phyloP scores from a whole-genome alignment of 2,888 invertebrate species.

The Chironomus tentans region DNA sequence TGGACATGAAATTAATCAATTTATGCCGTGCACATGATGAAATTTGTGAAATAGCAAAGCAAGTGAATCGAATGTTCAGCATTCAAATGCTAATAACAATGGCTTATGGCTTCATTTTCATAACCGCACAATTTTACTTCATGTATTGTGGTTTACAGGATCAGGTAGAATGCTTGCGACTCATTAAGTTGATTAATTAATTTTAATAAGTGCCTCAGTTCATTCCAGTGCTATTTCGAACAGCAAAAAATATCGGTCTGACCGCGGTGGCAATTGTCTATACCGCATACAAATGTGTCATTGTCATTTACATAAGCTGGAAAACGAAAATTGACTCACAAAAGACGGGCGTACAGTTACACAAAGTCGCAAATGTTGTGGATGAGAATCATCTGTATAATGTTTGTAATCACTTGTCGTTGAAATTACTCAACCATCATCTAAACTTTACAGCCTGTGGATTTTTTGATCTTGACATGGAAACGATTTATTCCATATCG shows the following conservation, averaged over 20 bases:
- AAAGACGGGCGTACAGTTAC: conserved; percentile 40
- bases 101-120: conserved; percentile 42
- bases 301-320: conserved; percentile 41
- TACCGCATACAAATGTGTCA: conserved; percentile 40
- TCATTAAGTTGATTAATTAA: conserved; percentile 27
- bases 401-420: conserved; percentile 40
- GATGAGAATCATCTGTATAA: conserved; percentile 41
- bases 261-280: conserved; percentile 37
- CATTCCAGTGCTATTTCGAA: conserved; percentile 39
- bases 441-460: conserved; percentile 42
- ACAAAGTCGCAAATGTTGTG: conserved; percentile 40
- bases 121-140: conserved; percentile 42
- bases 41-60: conserved; percentile 41
- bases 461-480: conserved; percentile 42
- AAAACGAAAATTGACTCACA: conserved; percentile 40
- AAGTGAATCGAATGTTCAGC: conserved; percentile 40
- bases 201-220: conserved; percentile 20
- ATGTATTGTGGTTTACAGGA: conserved; percentile 39
- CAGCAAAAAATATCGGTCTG: conserved; percentile 38
- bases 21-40: conserved; percentile 42
- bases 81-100: conserved; percentile 40
- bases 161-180: conserved; percentile 32
- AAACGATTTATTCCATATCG: conserved; percentile 39
- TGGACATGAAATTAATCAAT: conserved; percentile 39
- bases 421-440: conserved; percentile 41